Evolutionary conservation across 2,797 vertebrate genomes (phyloP).

Genomic region (Threskiornis aethiopicus): DNA sequence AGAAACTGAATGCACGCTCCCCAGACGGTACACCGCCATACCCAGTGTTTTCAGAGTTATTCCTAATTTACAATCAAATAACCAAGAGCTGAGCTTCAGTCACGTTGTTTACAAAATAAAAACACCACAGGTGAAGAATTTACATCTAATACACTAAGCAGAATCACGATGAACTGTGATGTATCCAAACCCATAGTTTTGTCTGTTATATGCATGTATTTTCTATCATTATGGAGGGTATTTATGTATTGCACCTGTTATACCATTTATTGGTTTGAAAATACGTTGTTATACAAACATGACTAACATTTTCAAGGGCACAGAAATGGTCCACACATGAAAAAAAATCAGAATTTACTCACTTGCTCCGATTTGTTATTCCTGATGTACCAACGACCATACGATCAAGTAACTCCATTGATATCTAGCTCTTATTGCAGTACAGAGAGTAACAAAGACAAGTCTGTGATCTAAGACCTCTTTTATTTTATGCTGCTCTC

Average conservation of each 20-base stretch:
- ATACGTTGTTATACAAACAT: background rate
- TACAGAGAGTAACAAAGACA: background rate
- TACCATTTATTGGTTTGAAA: background rate
- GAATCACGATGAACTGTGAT: background rate
- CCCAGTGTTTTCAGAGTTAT: background rate
- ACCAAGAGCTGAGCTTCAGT: background rate
- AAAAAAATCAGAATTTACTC: background rate
- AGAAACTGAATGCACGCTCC: background rate
- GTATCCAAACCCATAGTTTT: background rate
- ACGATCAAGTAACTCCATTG: fast-evolving
- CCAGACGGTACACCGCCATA: background rate
- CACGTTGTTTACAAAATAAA: background rate
- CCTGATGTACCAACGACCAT: background rate
- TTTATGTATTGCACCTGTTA: background rate
- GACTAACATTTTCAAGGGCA: background rate
- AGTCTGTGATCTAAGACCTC: background rate
- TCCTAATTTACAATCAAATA: background rate
- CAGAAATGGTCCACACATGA: background rate
- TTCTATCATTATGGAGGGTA: background rate
- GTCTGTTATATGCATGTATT: background rate
- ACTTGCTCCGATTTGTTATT: background rate
- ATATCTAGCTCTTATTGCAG: background rate
- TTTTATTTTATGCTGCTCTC: background rate
- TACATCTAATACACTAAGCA: background rate
- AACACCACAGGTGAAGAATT: background rate